These are phyloP conservation scores for Mallateleia sp. DNA, from an alignment of 2,888 invertebrate species.

Conservation along the genomic window DNA sequence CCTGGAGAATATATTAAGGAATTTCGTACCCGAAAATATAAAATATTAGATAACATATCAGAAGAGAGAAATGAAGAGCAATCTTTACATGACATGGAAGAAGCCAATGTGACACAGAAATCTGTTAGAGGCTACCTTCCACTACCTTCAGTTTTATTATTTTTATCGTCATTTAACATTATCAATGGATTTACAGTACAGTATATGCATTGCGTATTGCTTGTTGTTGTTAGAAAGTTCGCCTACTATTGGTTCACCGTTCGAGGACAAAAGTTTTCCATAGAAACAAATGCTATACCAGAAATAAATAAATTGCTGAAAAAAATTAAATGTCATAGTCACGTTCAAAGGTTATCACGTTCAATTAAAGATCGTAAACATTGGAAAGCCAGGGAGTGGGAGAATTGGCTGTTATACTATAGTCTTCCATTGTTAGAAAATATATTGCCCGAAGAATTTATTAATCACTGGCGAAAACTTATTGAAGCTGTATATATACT, in stretches of 20 bases:
- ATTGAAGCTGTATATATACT: conserved; percentile 24
- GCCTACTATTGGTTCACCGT: conserved; percentile 58
- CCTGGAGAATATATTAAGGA: not conserved
- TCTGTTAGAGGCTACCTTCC: not conserved
- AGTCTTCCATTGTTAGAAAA: conserved; percentile 4
- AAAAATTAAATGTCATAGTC: not conserved
- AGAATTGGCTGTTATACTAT: conserved; percentile 22
- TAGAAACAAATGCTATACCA: not conserved
- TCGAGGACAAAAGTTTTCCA: not conserved
- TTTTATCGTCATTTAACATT: conserved; percentile 58
- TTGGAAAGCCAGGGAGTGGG: conserved; percentile 32
- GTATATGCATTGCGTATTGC: conserved; percentile 72
- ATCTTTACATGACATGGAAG: too few species aligned
- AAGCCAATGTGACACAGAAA: not conserved
- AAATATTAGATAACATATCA: not conserved
- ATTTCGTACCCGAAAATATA: not conserved
- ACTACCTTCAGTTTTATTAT: too few species aligned
- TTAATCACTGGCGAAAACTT: conserved; percentile 7
- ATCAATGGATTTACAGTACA: conserved; percentile 67
- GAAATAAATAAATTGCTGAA: too few species aligned
- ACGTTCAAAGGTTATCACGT: conserved; percentile 1
- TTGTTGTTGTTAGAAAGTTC: conserved; percentile 62
- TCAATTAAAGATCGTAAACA: conserved; percentile 3
- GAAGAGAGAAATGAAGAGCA: not conserved
- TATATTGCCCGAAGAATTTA: not conserved